phyloP scores from a whole-genome alignment of 2,113 vertebrate genomes.

The Taxidea taxus region DNA sequence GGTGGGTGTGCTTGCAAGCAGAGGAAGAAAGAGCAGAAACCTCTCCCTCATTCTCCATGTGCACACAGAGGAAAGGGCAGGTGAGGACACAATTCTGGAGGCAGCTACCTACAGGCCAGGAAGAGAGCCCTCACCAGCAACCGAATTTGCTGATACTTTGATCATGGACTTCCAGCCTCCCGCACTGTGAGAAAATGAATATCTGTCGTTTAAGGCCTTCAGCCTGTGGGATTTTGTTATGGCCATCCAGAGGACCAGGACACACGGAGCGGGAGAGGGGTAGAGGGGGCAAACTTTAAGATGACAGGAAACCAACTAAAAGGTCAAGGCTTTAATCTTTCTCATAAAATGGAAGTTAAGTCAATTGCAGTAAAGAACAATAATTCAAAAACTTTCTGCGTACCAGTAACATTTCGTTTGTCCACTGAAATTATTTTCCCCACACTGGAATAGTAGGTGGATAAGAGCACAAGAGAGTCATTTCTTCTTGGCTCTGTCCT shows the following conservation, averaged over 20 bases:
- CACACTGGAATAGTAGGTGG: not conserved
- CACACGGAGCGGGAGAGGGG: not conserved
- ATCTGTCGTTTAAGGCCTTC: not conserved
- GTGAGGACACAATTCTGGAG: not conserved
- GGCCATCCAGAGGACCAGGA: not conserved
- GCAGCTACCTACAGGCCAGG: not conserved
- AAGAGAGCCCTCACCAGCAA: slow-evolving; percentile 6
- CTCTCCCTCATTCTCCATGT: not conserved
- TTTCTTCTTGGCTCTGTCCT: not conserved
- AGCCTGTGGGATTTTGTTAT: not conserved
- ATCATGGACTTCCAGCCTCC: not conserved
- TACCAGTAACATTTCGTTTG: not conserved
- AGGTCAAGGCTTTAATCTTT: not conserved
- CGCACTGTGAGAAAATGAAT: not conserved
- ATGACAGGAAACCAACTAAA: not conserved
- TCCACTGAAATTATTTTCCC: not conserved
- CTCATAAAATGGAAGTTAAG: not conserved
- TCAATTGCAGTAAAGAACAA: not conserved
- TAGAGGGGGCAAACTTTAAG: not conserved
- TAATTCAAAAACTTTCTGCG: not conserved
- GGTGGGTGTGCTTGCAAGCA: not conserved
- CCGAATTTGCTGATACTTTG: not conserved
- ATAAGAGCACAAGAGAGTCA: not conserved
- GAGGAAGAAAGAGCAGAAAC: not conserved
- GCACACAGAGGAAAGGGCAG: not conserved